Base-by-base conservation (phyloP, 2,888 invertebrate genomes). In the Rhagium mordax region DNA sequence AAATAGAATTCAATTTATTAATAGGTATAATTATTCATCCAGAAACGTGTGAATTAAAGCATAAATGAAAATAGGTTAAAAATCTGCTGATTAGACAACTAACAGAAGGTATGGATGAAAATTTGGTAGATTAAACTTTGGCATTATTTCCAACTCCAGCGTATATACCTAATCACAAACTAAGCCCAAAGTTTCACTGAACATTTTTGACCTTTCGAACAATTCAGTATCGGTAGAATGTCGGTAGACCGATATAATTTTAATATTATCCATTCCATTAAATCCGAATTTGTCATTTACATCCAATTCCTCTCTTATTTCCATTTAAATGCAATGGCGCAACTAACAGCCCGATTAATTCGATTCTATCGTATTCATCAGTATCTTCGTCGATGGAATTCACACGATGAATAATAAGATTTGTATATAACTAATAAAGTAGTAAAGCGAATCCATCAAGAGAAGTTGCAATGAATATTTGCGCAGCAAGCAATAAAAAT, bases 381-480 rank as follows among this genome's bases (percentile, higher is more conserved):
- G 21, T 55, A 24, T 27, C n/a, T 24, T 24, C 55, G 24, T 24
- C 55, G 55, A 55, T 24, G 2, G 24, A 55, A 55, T 55, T 24
- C 55, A 55, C 7, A 24, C 27, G 55, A 55, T 55, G 55, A 55
- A 55, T 55, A 55, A 55, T 55, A 55, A 55, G 55, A 41, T 41
- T 33, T 41, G 41, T 24, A 27, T 55, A 55, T 55, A 21, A 55
- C 13, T 24, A 55, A 24, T 55, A 55, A 27, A 24, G 55, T 24
- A 55, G n/a, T 55, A 55, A 21, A 55, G n/a, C 51, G n/a, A 24
- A 24, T 55, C 20, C 4, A 21, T 55, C 53, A 7, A 55, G 13
- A 7, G 8, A 55, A 55, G 10, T 24, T 41, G 41, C 27, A 24
- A 21, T 55, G 55, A 55, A 27, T 55, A 55, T 41, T 41, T 41